phyloP scores from a whole-genome alignment of 2,888 invertebrate species.

The Drosophila algonquin region DNA sequence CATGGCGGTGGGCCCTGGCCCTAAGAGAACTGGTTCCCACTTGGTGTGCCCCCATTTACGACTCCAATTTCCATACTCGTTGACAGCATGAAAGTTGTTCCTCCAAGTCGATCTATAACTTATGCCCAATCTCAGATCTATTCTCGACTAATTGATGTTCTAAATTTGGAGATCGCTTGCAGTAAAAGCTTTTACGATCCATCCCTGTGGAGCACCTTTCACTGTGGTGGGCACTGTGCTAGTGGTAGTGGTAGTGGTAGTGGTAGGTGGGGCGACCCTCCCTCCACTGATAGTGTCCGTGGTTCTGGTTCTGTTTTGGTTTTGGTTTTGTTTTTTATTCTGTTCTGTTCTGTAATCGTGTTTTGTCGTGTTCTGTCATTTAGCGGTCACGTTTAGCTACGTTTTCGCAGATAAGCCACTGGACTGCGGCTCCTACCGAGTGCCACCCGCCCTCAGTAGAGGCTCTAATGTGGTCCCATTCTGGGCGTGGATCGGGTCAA shows the following conservation, averaged over 20 bases:
- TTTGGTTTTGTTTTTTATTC: background rate
- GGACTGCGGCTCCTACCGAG: background rate
- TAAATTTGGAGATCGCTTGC: conserved; percentile 1
- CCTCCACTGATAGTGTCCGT: conserved; percentile 24
- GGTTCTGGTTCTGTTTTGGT: background rate
- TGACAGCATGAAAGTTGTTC: conserved; percentile 36
- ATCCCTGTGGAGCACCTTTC: conserved; percentile 26
- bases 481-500: conserved; percentile 19
- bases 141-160: background rate
- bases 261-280: conserved; percentile 8
- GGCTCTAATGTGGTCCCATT: conserved; percentile 9
- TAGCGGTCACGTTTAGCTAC: conserved; percentile 58
- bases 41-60: conserved; percentile 11
- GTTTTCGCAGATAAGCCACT: conserved; percentile 29
- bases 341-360: conserved; percentile 17
- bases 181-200: conserved; percentile 1
- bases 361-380: conserved; percentile 54
- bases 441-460: background rate
- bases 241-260: conserved; percentile 23
- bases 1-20: background rate
- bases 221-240: conserved; percentile 32
- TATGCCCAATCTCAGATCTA: conserved; percentile 22
- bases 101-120: background rate
- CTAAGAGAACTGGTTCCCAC: conserved; percentile 29
- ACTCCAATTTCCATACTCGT: conserved; percentile 35